Base-by-base conservation (phyloP, 2,888 invertebrate genomes). In the Lepeophtheirus nordmannii region DNA sequence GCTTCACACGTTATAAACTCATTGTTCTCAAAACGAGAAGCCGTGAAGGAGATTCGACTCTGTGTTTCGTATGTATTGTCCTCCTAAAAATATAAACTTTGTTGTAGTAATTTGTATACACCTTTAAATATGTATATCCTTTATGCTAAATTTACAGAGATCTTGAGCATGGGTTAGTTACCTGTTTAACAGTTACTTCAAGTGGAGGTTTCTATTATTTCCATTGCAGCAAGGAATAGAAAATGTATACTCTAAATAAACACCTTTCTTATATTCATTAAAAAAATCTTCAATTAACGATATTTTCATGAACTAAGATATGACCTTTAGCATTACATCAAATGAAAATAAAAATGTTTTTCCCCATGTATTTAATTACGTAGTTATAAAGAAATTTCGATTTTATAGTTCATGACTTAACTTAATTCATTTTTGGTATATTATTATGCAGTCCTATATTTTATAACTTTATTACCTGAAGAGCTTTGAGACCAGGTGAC, bases 61-160 rank as follows among this genome's bases (percentile, higher is more conserved):
- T 80, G 81, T 10, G 89, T 89, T 70, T 84, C 84, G 75, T 81
- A 87, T 2, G 90, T 90, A 64, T 86, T 85, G 75, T 89, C 89
- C 64, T 80, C 79, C 85, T 85, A 80, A 46, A 74, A 75, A 70
- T 70, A 66, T 66, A 17, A 41, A 56, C n/a, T 46, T 17, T 46
- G 41, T 41, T 41, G 20, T 57, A 30, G 30, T 30, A 2, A 30
- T 30, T 7, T 30, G 7, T 30, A 30, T 30, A 30, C 30, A 30
- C 2, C 30, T 30, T 30, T 5, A 30, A 30, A 30, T 5, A 30
- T 30, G 7, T 30, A 2, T 7, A 2, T 30, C 30, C 30, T 5
- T n/a, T n/a, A 30, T 30, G 30, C 30, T 30, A 30, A 30, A 30
- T 5, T 30, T 30, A 30, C 30, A 30, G 7, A n/a, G 7, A 30